A percentile compares a stretch with the other conserved stretches of the same genome.
These are phyloP conservation scores for Chymomyza amoena DNA, from an alignment of 2,888 invertebrate genomes.

Conservation along the genomic window DNA sequence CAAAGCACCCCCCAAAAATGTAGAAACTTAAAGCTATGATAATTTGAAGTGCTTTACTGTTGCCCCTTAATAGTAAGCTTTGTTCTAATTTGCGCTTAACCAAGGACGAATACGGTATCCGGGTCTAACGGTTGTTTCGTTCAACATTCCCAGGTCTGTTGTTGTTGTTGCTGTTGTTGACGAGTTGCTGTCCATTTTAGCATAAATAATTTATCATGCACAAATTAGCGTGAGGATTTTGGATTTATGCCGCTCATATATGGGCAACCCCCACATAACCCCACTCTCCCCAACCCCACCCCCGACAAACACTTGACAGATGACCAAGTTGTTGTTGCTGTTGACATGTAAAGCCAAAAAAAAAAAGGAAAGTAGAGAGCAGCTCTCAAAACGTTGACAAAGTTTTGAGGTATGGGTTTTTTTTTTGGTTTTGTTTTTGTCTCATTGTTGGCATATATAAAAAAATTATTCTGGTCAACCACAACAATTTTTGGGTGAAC, in stretches of 20 bases:
- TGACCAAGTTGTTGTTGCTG: constrained; percentile 57
- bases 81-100: too few relatives aligned
- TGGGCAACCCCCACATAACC: constrained; percentile 25
- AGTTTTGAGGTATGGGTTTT: constrained; percentile 30
- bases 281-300: constrained; percentile 21
- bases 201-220: constrained; percentile 77
- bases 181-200: constrained; percentile 39
- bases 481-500: constrained; percentile 60
- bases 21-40: too few relatives aligned
- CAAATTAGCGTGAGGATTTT: constrained; percentile 71
- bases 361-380: not conserved
- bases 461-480: constrained; percentile 67
- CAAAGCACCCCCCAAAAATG: too few relatives aligned
- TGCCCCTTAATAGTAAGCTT: too few relatives aligned
- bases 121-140: too few relatives aligned
- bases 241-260: not conserved
- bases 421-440: constrained; percentile 15
- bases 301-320: constrained; percentile 19
- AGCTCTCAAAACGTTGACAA: constrained; percentile 41
- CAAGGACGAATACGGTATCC: too few relatives aligned
- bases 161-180: constrained; percentile 19
- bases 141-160: not conserved
- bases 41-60: too few relatives aligned
- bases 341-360: constrained; percentile 23
- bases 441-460: not conserved